Conservation (phyloP, 2,888 invertebrate genomes). For the Heteropelma amictum region DNA sequence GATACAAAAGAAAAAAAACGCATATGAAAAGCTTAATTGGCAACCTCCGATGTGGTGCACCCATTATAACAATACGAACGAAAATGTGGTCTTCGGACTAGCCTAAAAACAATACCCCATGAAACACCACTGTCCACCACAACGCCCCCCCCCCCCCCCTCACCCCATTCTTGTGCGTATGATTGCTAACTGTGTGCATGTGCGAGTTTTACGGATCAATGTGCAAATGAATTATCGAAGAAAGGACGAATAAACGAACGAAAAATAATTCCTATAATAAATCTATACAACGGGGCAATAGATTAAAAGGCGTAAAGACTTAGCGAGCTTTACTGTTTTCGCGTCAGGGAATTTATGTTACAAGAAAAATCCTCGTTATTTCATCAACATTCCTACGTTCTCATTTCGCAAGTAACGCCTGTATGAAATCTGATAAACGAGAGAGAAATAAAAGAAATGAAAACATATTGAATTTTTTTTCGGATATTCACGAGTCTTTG, state of each 20-base stretch:
- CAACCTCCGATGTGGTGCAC: constrained; percentile 57
- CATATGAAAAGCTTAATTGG: constrained; percentile 35
- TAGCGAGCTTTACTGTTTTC: not conserved
- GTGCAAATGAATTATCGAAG: constrained; percentile 24
- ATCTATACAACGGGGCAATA: constrained; percentile 40
- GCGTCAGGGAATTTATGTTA: not conserved
- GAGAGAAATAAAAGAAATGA: not conserved
- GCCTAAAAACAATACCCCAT: constrained; percentile 8
- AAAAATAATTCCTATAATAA: constrained; percentile 35
- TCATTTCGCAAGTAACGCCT: not conserved
- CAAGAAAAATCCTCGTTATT: not conserved
- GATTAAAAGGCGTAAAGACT: constrained; percentile 45
- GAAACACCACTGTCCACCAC: constrained; percentile 57
- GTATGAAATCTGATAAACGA: not conserved
- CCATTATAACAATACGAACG: constrained; percentile 43
- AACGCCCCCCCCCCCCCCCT: constrained; percentile 6
- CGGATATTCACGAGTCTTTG: not conserved
- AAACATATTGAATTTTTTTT: not conserved
- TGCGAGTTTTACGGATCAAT: constrained; percentile 15
- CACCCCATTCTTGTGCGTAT: constrained; percentile 45
- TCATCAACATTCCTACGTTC: constrained; percentile 54
- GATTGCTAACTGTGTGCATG: constrained; percentile 56
- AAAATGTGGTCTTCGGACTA: constrained; percentile 34
- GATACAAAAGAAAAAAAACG: constrained; percentile 37
- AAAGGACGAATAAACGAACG: not conserved